A percentile compares a stretch with the other conserved stretches of the same genome.
Evolutionary conservation across 2,113 vertebrate genomes (phyloP).

Genomic region (Excalfactoria chinensis): DNA sequence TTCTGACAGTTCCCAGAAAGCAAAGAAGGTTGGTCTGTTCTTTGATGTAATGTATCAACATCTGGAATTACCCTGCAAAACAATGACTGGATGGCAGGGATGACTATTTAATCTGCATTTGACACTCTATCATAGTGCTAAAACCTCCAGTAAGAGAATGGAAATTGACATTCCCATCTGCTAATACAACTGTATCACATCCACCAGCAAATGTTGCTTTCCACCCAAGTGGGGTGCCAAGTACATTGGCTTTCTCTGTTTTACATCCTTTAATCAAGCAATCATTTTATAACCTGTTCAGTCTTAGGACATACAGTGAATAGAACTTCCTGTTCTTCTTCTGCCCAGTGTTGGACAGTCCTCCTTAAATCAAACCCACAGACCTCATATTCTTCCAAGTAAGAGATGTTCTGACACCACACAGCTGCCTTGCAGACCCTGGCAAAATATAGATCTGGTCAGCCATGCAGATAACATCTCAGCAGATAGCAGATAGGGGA

Average conservation of each 20-base stretch:
- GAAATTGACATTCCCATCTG: background rate
- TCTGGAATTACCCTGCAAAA: background rate
- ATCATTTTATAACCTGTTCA: background rate
- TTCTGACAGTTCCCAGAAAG: background rate
- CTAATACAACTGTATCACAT: background rate
- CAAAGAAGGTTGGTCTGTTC: background rate
- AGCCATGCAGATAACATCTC: background rate
- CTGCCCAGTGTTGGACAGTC: background rate
- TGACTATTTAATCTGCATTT: background rate
- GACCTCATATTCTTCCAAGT: background rate
- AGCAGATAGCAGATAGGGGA: background rate
- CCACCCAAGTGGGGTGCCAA: background rate
- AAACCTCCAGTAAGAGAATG: background rate
- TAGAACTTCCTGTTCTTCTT: background rate
- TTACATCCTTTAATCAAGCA: background rate
- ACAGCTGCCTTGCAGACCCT: fast-evolving
- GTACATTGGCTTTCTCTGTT: background rate
- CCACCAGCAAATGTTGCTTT: background rate
- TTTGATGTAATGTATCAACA: background rate
- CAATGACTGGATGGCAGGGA: background rate
- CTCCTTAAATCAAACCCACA: background rate
- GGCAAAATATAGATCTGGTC: background rate
- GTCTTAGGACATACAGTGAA: background rate
- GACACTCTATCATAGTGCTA: background rate
- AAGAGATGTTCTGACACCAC: too few species aligned